phyloP scores from a whole-genome alignment of 2,888 invertebrate species.

The Machimus rusticus region DNA sequence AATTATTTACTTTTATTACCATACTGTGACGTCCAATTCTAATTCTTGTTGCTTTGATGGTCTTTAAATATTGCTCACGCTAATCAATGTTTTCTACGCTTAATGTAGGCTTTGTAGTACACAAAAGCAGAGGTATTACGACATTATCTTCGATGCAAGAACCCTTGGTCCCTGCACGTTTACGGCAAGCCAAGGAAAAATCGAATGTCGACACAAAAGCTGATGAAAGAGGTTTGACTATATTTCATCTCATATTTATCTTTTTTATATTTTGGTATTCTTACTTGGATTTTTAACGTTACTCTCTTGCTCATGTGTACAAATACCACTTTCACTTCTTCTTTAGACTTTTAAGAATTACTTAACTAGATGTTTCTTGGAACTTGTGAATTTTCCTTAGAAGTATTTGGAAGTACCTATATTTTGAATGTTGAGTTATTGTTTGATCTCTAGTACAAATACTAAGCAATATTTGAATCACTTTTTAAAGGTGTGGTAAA shows the following conservation, averaged over 20 bases:
- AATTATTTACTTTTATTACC: background rate
- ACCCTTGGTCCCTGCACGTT: slow-evolving; percentile 67
- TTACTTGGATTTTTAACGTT: background rate
- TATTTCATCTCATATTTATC: background rate
- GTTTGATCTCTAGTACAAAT: background rate
- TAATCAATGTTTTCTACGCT: slow-evolving; percentile 33
- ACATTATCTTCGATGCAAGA: slow-evolving; percentile 75
- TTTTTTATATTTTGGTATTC: background rate
- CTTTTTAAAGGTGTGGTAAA: background rate
- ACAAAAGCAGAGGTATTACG: slow-evolving; percentile 79
- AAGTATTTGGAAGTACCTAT: background rate
- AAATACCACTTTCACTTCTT: background rate
- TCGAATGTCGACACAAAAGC: slow-evolving; percentile 71
- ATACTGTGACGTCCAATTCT: slow-evolving; percentile 25
- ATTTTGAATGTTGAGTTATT: background rate
- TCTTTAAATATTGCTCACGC: slow-evolving; percentile 37
- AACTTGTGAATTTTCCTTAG: background rate
- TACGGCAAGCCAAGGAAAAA: slow-evolving; percentile 71
- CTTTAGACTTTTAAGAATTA: background rate
- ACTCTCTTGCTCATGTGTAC: background rate
- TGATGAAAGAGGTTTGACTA: slow-evolving; percentile 69
- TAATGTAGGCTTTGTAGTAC: slow-evolving; percentile 73
- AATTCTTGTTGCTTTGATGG: slow-evolving; percentile 19
- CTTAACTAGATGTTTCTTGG: background rate
- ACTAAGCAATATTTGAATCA: background rate